phyloP scores from a whole-genome alignment of 2,797 vertebrate species.

The Peromyscus nudipes region DNA sequence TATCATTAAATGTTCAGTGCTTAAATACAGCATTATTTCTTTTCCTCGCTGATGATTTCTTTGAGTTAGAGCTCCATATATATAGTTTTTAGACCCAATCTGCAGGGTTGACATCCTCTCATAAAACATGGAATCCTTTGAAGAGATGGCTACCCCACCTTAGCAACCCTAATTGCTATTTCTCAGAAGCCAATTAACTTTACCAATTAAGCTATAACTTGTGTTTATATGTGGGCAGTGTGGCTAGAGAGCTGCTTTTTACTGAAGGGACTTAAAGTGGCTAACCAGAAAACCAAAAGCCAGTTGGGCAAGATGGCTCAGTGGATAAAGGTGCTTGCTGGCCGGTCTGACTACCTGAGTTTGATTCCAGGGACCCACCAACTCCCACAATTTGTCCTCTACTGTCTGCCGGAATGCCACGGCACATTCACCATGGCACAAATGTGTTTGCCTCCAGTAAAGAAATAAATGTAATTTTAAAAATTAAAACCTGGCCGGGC shows the following conservation, averaged over 20 bases:
- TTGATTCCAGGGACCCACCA: background rate
- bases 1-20: background rate
- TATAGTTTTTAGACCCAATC: background rate
- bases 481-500: background rate
- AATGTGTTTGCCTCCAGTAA: background rate
- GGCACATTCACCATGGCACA: background rate
- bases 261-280: background rate
- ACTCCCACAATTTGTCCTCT: background rate
- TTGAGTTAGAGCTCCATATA: background rate
- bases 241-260: background rate
- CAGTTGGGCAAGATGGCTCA: background rate
- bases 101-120: background rate
- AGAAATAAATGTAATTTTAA: background rate
- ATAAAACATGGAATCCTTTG: conserved; percentile 1
- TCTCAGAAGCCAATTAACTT: no score
- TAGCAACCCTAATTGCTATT: no score
- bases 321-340: background rate
- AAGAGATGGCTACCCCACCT: background rate
- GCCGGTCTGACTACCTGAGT: background rate
- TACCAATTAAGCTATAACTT: no score
- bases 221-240: background rate
- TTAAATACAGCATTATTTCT: background rate
- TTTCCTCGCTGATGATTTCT: background rate
- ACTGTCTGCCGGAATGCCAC: background rate
- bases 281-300: background rate